Evolutionary conservation across 2,113 vertebrate species (phyloP).

Genomic region (Grantiella picta): DNA sequence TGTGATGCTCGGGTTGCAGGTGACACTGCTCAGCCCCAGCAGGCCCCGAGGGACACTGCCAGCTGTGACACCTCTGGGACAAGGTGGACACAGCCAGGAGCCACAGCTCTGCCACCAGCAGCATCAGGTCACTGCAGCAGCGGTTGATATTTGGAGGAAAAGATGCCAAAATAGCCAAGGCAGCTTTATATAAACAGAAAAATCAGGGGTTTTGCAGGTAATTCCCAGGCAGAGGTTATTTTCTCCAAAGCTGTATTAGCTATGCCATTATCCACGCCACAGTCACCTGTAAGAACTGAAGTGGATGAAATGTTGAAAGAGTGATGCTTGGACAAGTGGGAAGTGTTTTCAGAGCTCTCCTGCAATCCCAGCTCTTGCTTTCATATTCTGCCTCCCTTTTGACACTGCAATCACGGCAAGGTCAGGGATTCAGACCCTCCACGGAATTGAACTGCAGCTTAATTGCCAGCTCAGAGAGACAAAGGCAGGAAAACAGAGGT

Average conservation of each 20-base stretch:
- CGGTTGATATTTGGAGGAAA: not conserved
- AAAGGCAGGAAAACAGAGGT: not conserved
- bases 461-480: not conserved
- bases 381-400: not conserved
- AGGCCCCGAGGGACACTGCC: not conserved
- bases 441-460: slow-evolving; percentile 7
- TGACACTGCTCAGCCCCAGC: not conserved
- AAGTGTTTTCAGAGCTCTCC: not conserved
- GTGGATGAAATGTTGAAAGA: not conserved
- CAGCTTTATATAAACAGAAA: not conserved
- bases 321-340: not conserved
- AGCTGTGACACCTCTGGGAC: not conserved
- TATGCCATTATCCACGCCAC: not conserved
- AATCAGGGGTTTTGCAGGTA: not conserved
- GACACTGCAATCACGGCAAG: slow-evolving; percentile 12
- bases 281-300: not conserved
- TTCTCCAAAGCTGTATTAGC: not conserved
- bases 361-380: not conserved
- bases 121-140: not conserved
- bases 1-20: not conserved
- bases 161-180: not conserved
- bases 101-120: not conserved
- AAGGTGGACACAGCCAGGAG: not conserved
- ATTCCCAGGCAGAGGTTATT: not conserved
- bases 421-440: slow-evolving; percentile 1